phyloP scores from a whole-genome alignment of 2,797 vertebrate genomes.

The Hyperoplus immaculatus region DNA sequence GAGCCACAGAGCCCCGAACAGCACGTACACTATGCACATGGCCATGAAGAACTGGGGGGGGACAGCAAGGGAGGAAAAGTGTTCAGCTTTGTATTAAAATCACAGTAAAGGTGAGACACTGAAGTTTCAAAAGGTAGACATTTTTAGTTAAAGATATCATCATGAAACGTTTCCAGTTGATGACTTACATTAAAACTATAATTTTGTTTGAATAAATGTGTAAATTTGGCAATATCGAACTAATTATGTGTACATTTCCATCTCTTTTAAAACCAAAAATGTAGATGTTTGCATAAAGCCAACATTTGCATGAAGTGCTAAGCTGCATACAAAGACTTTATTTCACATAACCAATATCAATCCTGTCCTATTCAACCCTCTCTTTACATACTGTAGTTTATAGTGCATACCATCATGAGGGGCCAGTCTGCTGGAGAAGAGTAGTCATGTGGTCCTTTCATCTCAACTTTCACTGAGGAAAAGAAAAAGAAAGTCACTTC shows the following conservation, averaged over 20 bases:
- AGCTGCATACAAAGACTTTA: too few relatives aligned
- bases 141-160: too few relatives aligned
- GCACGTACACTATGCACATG: constrained; percentile 96
- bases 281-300: too few relatives aligned
- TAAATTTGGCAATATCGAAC: too few relatives aligned
- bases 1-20: constrained; percentile 95
- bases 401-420: constrained; percentile 90
- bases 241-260: too few relatives aligned
- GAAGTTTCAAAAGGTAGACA: not conserved
- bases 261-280: too few relatives aligned
- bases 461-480: constrained; percentile 90
- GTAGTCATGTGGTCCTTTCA: constrained; percentile 93
- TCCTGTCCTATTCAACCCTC: too few relatives aligned
- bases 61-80: not conserved
- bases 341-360: too few relatives aligned
- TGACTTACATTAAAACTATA: too few relatives aligned
- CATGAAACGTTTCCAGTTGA: too few relatives aligned
- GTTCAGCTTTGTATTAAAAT: not conserved
- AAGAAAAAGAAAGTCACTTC: not conserved
- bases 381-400: not conserved
- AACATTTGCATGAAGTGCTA: too few relatives aligned
- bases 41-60: constrained; percentile 88
- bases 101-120: not conserved
- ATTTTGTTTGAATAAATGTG: too few relatives aligned
- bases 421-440: constrained; percentile 96